These are phyloP conservation scores for Sciurus vulgaris DNA, from an alignment of 2,797 vertebrate genomes.

Conservation along the genomic window DNA sequence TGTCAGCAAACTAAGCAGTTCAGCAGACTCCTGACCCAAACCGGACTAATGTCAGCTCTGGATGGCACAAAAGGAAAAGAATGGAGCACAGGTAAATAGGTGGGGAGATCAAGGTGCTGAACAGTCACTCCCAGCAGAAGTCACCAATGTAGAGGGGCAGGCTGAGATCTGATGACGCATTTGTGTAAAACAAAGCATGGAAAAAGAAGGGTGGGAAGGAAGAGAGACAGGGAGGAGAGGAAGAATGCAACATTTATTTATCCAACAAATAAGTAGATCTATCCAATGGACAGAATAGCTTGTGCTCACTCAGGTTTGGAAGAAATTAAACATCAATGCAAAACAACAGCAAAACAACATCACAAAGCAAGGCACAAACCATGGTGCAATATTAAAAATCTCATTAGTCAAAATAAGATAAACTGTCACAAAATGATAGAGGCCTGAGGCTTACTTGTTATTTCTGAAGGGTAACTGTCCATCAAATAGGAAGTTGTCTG, in stretches of 20 bases:
- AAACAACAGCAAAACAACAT: neutral
- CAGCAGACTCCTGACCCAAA: neutral
- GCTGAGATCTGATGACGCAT: rapidly evolving
- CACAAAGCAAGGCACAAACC: neutral
- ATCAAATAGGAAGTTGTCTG: neutral
- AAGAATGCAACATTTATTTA: neutral
- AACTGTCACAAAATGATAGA: neutral
- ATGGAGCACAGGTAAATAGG: neutral
- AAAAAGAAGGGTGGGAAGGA: rapidly evolving
- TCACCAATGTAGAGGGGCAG: neutral
- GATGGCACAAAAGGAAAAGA: neutral
- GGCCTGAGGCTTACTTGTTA: neutral
- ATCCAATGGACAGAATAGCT: neutral
- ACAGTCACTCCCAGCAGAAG: neutral
- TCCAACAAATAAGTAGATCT: neutral
- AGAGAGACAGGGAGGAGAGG: neutral
- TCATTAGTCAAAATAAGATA: neutral
- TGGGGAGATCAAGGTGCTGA: neutral
- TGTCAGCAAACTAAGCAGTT: neutral
- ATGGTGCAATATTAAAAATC: neutral
- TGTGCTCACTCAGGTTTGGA: neutral
- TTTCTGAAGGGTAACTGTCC: neutral
- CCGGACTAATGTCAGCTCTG: neutral
- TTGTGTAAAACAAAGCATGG: neutral
- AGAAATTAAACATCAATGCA: neutral